Evolutionary conservation across 2,113 vertebrate genomes (phyloP).

Genomic region (Halichoeres trimaculatus): DNA sequence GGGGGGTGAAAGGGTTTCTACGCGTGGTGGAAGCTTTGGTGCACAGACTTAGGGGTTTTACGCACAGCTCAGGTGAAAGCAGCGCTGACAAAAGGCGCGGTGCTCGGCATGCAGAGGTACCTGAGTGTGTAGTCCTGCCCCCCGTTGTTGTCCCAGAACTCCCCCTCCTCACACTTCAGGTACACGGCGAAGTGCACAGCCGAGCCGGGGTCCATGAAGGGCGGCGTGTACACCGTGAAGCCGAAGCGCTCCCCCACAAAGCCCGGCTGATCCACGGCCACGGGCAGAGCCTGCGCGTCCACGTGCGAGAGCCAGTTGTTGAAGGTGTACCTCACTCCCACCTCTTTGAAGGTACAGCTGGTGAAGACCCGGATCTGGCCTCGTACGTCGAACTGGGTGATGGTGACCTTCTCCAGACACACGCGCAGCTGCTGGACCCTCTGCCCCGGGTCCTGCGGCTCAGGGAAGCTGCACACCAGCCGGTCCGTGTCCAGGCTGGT

Average conservation of each 20-base stretch:
- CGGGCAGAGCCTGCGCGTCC: conserved; percentile 80
- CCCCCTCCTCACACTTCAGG: conserved; percentile 81
- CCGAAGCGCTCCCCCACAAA: conserved; percentile 74
- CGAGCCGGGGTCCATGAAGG: conserved; percentile 71
- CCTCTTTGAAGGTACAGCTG: conserved; percentile 66
- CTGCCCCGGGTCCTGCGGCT: conserved; percentile 61
- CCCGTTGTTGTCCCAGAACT: conserved; percentile 93
- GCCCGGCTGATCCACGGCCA: conserved; percentile 19
- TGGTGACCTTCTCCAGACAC: conserved; percentile 81
- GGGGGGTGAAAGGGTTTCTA: too few species aligned
- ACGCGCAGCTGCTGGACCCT: conserved; percentile 78
- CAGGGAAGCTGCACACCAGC: conserved; percentile 71
- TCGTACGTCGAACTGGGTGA: conserved; percentile 76
- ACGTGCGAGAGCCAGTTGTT: conserved; percentile 90
- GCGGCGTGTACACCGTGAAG: conserved; percentile 86
- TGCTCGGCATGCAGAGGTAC: conserved; percentile 29
- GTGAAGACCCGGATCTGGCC: conserved; percentile 76
- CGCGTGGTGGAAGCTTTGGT: too few species aligned
- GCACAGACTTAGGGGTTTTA: background rate
- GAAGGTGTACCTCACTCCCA: conserved; percentile 90
- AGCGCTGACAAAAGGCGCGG: conserved; percentile 20
- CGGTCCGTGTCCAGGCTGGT: conserved; percentile 35
- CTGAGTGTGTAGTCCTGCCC: conserved; percentile 87
- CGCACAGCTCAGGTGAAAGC: conserved; percentile 51
- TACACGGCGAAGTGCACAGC: conserved; percentile 88